Base-by-base conservation (phyloP, 2,888 invertebrate genomes). In the Epinotia brunnichana region DNA sequence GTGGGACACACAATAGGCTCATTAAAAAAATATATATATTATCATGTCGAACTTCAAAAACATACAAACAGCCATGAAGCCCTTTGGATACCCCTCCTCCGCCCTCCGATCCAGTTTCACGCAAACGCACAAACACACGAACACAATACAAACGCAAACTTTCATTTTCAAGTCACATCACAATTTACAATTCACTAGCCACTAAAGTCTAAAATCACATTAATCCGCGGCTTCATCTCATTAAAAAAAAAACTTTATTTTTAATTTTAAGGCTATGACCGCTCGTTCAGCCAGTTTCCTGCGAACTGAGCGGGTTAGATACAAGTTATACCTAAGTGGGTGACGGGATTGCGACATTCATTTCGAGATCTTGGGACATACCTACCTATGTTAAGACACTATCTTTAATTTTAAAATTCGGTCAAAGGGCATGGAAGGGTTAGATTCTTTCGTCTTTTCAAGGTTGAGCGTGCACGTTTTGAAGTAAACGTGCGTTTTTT, bases 31-130 rank as follows among this genome's bases (percentile, higher is more conserved):
- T n/a, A 24, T 24, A 24, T 24, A n/a, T 35, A 35, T 35, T 15
- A 48, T 4, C 11, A 44, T 44, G 44, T 15, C 15, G 15, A 44
- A 44, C 3, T 48, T 48, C 35, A 60, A 68, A 67, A 74, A 91
- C 92, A 77, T 90, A 92, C 92, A 92, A 80, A 87, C 85, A 79
- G 91, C 88, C 87, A 91, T 85, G 21, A 90, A 81, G 82, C 92
- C 92, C 51, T 84, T 85, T 0, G 92, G 90, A 78, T 89, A 89
- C 77, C 92, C 92, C 64, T 84, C 81, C 15, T 88, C 88, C 1
- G 73, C 76, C 74, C 85, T 83, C 3, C 79, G 76, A 63, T 87
- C 81, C 60, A 69, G 51, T 21, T 48, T 21, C 1, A 15, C 72
- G 80, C 73, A 35, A 74, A 77, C 29, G 70, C 77, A 71, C 76